A percentile compares a stretch with the other conserved stretches of the same genome.
These are phyloP conservation scores for Vireo altiloquus DNA, from an alignment of 2,113 vertebrate species.

Conservation along the genomic window DNA sequence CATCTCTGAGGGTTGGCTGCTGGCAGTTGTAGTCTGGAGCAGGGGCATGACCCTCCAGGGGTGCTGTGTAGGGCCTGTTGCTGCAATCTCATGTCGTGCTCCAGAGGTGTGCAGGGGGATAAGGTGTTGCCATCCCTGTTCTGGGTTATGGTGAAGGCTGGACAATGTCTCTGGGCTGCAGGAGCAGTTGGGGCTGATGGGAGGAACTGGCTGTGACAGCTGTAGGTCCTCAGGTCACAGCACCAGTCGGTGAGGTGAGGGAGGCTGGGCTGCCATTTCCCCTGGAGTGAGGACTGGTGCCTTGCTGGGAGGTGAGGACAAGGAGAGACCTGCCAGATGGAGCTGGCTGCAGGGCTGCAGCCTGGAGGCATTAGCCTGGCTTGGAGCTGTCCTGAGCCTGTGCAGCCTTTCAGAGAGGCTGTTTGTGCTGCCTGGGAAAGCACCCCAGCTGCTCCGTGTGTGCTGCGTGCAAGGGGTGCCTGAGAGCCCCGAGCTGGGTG, in stretches of 20 bases:
- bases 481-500: not conserved
- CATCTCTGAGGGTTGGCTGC: not conserved
- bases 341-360: not conserved
- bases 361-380: accelerated
- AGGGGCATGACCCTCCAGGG: not conserved
- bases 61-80: not conserved
- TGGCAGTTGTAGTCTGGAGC: accelerated
- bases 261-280: not conserved
- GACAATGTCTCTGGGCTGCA: not conserved
- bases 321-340: not conserved
- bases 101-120: not conserved
- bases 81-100: not conserved
- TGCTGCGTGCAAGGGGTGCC: not conserved
- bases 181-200: not conserved
- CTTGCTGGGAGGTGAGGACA: not conserved
- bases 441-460: accelerated
- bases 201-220: not conserved
- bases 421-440: not conserved
- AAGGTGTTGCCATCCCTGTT: not conserved
- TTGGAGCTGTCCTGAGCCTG: not conserved
- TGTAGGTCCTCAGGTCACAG: not conserved
- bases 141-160: accelerated
- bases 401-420: not conserved
- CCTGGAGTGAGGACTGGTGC: not conserved
- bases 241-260: not conserved